Evolutionary conservation across 30 jellyfish, hydroid and myxozoan species (phyloP), one percentile per base, ranked within the genome.

Genomic region (Aurelia sp.): DNA sequence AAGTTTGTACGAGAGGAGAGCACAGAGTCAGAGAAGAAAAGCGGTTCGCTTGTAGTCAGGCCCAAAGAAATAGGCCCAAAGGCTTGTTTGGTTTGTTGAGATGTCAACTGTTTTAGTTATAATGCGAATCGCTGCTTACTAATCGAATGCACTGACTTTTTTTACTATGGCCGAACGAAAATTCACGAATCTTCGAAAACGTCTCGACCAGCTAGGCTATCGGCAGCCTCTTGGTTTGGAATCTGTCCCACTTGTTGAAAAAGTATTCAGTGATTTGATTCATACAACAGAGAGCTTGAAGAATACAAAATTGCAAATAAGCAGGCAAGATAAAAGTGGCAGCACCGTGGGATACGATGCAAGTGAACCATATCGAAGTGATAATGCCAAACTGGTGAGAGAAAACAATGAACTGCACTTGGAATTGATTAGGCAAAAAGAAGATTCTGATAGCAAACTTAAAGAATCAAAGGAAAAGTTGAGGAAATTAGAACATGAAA

Each of bases 141-240:
- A 44, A 44, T 44, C 15, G 47, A 38, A 38, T 74, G 67, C 20
- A 20, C 20, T 4, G 13, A 20, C 67, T 6, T 0, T 2, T 4
- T 8, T 41, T 1, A 74, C 22, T 44, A 94, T 94, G 99, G 86
- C 97, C 15, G 97, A 94, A 52, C 87, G 91, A 24, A 88, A 89
- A 71, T 94, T 88, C 63, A 85, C 97, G 19, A 88, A 69, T 50
- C 68, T 94, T 18, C 72, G 99, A 8, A 94, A 80, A 75, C 72
- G 99, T 58, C 91, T 94, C 18, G 99, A 94, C 72, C 99, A 94
- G 78, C 97, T 94, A 59, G 99, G 99, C 38, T 94, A 94, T 81
- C 91, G 97, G 73, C 99, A 94, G 82, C 99, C 99, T 3, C 90
- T 94, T 41, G 99, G 95, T 44, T 69, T 94, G 75, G 99, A 94